These are phyloP conservation scores for Chloropsis hardwickii DNA, from an alignment of 2,113 vertebrate genomes.

Conservation along the genomic window DNA sequence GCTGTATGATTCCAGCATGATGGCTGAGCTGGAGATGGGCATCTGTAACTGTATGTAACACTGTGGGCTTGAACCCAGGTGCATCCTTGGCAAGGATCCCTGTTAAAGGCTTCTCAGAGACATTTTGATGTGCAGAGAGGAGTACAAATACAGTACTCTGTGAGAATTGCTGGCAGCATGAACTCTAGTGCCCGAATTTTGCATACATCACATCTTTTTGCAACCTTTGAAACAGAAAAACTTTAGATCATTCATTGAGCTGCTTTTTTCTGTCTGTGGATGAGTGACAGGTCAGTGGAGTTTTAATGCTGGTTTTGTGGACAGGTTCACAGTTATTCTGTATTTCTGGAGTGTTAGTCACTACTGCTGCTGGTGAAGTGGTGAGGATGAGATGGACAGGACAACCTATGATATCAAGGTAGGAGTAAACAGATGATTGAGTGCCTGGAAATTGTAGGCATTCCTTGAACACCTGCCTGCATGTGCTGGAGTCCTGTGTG, in stretches of 20 bases:
- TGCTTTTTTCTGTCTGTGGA: background rate
- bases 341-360: background rate
- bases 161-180: background rate
- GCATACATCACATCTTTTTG: background rate
- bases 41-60: background rate
- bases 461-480: background rate
- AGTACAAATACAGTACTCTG: background rate
- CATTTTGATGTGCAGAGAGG: background rate
- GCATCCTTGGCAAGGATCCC: background rate
- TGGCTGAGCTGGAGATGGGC: background rate
- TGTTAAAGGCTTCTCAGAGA: background rate
- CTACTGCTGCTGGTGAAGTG: background rate
- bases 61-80: background rate
- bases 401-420: background rate
- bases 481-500: rapidly evolving
- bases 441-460: background rate
- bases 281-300: background rate
- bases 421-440: background rate
- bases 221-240: background rate
- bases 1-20: background rate
- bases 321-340: background rate
- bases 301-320: background rate
- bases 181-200: background rate
- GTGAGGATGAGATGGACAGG: background rate
- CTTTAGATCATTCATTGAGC: background rate